These are phyloP conservation scores for Lindbergichthys nudifrons DNA, from an alignment of 2,797 vertebrate genomes.

Conservation along the genomic window DNA sequence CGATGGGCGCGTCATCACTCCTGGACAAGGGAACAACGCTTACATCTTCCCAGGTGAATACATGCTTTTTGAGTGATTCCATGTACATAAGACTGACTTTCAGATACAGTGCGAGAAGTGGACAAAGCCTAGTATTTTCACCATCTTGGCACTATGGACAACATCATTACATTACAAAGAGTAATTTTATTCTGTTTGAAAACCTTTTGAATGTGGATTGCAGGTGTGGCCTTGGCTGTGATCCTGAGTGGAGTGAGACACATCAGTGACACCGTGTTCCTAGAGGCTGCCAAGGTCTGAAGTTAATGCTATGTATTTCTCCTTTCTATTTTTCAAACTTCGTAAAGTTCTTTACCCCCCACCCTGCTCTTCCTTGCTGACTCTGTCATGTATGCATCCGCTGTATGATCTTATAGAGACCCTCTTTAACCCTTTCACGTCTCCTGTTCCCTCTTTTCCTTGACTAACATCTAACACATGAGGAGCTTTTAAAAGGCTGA, in stretches of 20 bases:
- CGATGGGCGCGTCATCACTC: slow-evolving; percentile 89
- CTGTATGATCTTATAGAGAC: slow-evolving; percentile 19
- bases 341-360: slow-evolving; percentile 12
- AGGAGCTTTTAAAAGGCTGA: slow-evolving; percentile 58
- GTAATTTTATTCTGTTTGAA: background rate
- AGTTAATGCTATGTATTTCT: slow-evolving; percentile 8
- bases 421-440: slow-evolving; percentile 45
- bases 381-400: slow-evolving; percentile 25
- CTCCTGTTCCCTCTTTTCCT: slow-evolving; percentile 60
- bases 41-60: slow-evolving; percentile 96
- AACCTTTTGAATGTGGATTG: slow-evolving; percentile 14
- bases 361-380: slow-evolving; percentile 18
- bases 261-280: slow-evolving; percentile 94
- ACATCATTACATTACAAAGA: background rate
- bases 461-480: slow-evolving; percentile 62
- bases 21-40: slow-evolving; percentile 97
- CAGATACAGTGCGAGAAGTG: background rate
- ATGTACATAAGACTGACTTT: background rate
- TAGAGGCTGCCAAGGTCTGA: slow-evolving; percentile 95
- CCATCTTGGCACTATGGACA: background rate
- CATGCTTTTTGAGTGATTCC: background rate
- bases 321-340: slow-evolving; percentile 9
- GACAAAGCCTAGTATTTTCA: background rate
- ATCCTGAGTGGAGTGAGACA: slow-evolving; percentile 95
- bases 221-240: slow-evolving; percentile 95